Conservation (phyloP, 2,888 invertebrate genomes). For the Eristalinus aeneus region DNA sequence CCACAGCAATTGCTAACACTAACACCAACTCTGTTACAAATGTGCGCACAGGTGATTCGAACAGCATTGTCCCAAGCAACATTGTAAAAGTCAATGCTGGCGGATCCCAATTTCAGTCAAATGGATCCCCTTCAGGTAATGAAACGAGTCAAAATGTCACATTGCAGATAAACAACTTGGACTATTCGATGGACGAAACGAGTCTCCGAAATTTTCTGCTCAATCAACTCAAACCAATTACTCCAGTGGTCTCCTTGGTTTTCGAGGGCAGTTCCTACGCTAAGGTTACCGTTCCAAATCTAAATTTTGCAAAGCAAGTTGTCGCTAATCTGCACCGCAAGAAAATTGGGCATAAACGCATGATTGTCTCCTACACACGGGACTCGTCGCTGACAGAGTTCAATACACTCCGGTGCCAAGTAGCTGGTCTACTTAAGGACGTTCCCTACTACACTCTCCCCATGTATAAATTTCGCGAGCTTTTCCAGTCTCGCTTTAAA, state of each 20-base stretch:
- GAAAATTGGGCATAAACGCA: conserved; percentile 90
- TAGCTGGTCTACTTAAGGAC: conserved; percentile 87
- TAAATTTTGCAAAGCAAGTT: conserved; percentile 84
- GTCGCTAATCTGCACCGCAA: conserved; percentile 90
- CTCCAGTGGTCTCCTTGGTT: conserved; percentile 79
- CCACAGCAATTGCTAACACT: conserved; percentile 8
- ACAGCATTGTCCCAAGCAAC: background rate
- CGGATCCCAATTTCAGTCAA: conserved; percentile 41
- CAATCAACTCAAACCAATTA: conserved; percentile 79
- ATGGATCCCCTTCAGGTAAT: conserved; percentile 65
- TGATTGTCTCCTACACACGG: conserved; percentile 87
- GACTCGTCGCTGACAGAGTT: conserved; percentile 83
- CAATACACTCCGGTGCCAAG: conserved; percentile 85
- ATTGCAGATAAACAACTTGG: conserved; percentile 80
- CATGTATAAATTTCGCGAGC: conserved; percentile 90
- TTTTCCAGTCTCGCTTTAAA: conserved; percentile 90
- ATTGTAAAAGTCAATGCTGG: conserved; percentile 30
- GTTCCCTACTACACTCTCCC: conserved; percentile 88
- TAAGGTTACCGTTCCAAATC: conserved; percentile 80
- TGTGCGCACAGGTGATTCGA: background rate
- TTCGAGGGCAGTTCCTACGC: conserved; percentile 80
- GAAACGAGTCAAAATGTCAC: conserved; percentile 77
- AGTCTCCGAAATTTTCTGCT: conserved; percentile 78
- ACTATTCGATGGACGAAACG: conserved; percentile 79
- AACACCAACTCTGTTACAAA: conserved; percentile 4